These are phyloP conservation scores for Marmota monax DNA, from an alignment of 2,113 vertebrate genomes.

Conservation along the genomic window DNA sequence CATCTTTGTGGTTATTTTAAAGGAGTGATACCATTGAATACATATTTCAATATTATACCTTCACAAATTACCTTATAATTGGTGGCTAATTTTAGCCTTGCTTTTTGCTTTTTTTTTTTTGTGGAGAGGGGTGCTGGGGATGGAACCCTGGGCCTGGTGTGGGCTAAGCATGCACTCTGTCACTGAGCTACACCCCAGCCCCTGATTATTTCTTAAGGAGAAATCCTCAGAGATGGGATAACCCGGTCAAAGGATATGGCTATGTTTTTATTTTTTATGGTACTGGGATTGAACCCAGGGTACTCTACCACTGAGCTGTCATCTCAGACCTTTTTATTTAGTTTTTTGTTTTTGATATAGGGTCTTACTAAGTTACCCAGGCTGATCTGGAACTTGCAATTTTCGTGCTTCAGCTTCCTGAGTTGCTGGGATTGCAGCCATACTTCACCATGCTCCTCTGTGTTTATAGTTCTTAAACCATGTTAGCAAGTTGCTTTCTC, in stretches of 20 bases:
- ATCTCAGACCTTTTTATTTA: too few relatives aligned
- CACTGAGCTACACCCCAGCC: background rate
- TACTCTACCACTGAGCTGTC: too few relatives aligned
- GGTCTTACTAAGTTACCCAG: too few relatives aligned
- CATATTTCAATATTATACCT: background rate
- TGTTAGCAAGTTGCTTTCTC: background rate
- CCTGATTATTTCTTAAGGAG: background rate
- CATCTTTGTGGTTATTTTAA: background rate
- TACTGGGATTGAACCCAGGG: too few relatives aligned
- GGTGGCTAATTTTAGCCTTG: background rate
- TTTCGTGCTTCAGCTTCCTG: too few relatives aligned
- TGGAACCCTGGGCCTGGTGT: background rate
- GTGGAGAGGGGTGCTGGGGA: background rate
- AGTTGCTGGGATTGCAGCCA: too few relatives aligned
- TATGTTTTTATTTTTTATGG: too few relatives aligned
- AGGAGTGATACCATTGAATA: background rate
- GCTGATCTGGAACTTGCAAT: too few relatives aligned
- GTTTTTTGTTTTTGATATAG: too few relatives aligned
- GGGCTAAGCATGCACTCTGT: background rate
- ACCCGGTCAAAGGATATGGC: background rate
- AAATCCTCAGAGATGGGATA: background rate
- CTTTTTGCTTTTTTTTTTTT: background rate
- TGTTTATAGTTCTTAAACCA: constrained; percentile 7
- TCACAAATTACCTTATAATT: background rate
- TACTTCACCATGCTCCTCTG: too few relatives aligned